Evolutionary conservation across 2,888 invertebrate species (phyloP).

Genomic region (Limnephilus marmoratus): DNA sequence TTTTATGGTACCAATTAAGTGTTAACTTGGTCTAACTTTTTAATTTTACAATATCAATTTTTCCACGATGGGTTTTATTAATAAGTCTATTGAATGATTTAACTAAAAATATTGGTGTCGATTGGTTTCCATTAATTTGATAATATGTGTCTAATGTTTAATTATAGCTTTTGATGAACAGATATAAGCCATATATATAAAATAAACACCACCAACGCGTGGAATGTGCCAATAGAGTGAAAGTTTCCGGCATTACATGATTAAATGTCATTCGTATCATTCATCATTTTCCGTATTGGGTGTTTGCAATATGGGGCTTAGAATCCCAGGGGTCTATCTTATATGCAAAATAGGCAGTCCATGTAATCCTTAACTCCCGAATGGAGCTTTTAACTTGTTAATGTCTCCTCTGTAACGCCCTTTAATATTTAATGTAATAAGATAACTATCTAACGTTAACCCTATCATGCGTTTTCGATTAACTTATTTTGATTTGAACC

Average conservation of each 20-base stretch:
- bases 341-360: background rate
- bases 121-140: background rate
- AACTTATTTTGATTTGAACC: background rate
- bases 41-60: background rate
- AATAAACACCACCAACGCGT: too few species aligned
- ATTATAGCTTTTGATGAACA: background rate
- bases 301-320: background rate
- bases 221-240: background rate
- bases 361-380: background rate
- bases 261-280: background rate
- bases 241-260: background rate
- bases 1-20: background rate
- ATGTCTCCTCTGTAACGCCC: background rate
- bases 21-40: too few species aligned
- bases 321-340: background rate
- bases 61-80: background rate
- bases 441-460: background rate
- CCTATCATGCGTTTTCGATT: background rate
- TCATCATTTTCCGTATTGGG: background rate
- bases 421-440: background rate
- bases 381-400: background rate
- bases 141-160: background rate
- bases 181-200: too few species aligned
- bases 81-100: background rate
- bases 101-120: background rate